phyloP scores from a whole-genome alignment of 2,888 invertebrate species.

The Eueremaeus valkanovi region DNA sequence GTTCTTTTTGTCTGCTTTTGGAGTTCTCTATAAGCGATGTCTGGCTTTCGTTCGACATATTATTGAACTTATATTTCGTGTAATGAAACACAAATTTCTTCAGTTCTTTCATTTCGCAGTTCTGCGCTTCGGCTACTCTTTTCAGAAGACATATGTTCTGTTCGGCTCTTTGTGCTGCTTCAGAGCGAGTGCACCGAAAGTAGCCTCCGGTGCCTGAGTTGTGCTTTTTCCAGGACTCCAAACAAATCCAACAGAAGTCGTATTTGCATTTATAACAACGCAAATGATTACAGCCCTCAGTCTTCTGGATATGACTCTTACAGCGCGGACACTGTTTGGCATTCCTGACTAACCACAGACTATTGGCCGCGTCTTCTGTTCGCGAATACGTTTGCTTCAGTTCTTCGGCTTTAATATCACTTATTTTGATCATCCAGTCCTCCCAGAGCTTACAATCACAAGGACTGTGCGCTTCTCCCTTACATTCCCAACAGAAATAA shows the following conservation, averaged over 20 bases:
- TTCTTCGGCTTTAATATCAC: slow-evolving; percentile 64
- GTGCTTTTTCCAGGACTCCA: slow-evolving; percentile 67
- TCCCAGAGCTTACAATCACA: slow-evolving; percentile 64
- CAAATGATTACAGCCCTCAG: slow-evolving; percentile 69
- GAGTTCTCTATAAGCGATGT: background rate
- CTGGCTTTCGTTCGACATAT: slow-evolving; percentile 59
- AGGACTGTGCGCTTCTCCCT: slow-evolving; percentile 64
- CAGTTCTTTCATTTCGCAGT: slow-evolving; percentile 61
- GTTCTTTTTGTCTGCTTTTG: background rate
- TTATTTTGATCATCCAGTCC: slow-evolving; percentile 61
- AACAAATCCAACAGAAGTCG: slow-evolving; percentile 69
- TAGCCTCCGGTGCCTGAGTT: slow-evolving; percentile 67
- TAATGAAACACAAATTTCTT: slow-evolving; percentile 65
- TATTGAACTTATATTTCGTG: slow-evolving; percentile 63
- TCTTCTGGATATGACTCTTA: slow-evolving; percentile 67
- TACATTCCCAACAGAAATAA: slow-evolving; percentile 65
- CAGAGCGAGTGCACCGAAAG: slow-evolving; percentile 63
- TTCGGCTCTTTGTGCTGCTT: slow-evolving; percentile 62
- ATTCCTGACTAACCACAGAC: slow-evolving; percentile 66
- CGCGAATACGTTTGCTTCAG: slow-evolving; percentile 54
- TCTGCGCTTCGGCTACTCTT: slow-evolving; percentile 58
- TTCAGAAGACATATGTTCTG: slow-evolving; percentile 54
- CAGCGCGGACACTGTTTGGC: slow-evolving; percentile 68
- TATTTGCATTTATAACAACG: slow-evolving; percentile 69
- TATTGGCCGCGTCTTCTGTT: slow-evolving; percentile 62